phyloP scores from a whole-genome alignment of 2,888 invertebrate species.

The Drosophila neotestacea region DNA sequence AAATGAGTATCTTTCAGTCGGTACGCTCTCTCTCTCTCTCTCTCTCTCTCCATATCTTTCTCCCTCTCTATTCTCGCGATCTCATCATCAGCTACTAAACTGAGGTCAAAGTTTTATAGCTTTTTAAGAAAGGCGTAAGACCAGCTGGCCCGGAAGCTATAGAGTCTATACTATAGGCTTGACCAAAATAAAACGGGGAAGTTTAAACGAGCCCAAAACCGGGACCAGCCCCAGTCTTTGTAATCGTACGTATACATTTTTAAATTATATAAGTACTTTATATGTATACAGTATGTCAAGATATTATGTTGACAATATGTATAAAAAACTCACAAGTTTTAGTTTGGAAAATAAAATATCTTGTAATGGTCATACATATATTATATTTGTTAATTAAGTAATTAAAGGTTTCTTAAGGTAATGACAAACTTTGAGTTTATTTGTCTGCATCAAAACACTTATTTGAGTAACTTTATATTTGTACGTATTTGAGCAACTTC shows the following conservation, averaged over 20 bases:
- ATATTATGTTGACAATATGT: no score
- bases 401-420: no score
- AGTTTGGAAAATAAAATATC: no score
- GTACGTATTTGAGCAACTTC: slow-evolving; percentile 4
- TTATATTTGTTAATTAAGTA: no score
- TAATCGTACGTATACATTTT: slow-evolving; percentile 1
- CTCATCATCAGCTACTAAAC: slow-evolving; percentile 1
- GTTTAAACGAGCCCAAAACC: slow-evolving; percentile 26
- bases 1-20: slow-evolving; percentile 15
- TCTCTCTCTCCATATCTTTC: neutral
- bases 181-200: slow-evolving; percentile 71
- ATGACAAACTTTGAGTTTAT: no score
- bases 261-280: slow-evolving; percentile 7
- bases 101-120: slow-evolving; percentile 18
- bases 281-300: no score
- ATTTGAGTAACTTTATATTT: neutral
- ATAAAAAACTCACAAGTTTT: no score
- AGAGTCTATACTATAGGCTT: slow-evolving; percentile 4
- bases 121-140: slow-evolving; percentile 27
- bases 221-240: slow-evolving; percentile 46
- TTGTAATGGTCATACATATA: no score
- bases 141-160: slow-evolving; percentile 54
- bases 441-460: no score
- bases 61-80: neutral
- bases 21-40: neutral